Evolutionary conservation across 2,888 invertebrate species (phyloP), one percentile per base, ranked within the genome.

Genomic region (Drosophila paramelanica): DNA sequence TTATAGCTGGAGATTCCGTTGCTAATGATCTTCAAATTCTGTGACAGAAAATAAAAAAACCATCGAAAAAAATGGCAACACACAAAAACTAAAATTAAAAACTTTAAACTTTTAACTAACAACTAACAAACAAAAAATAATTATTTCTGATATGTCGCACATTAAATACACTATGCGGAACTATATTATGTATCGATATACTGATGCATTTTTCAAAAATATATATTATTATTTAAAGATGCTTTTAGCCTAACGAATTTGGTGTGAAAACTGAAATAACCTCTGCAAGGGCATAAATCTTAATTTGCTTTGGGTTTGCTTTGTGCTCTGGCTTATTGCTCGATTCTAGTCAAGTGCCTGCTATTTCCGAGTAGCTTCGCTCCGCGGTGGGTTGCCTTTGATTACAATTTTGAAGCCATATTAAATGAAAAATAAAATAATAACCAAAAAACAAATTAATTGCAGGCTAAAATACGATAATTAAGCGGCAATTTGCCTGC

Each of bases 21-120:
- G 88, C 85, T 82, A 82, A 89, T 89, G 88, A 89, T 89, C 74
- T 59, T 55, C 13, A 25, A 27, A 25, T 46, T 17, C 39, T 46
- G 38, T 57, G 65, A 50, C 42, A 51, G 36, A 36, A 31, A n/a
- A 33, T 61, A 67, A 57, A 55, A 14, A 20, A 62, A 42, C 33
- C 6, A 50, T 51, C 41, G 41, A 42, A 8, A 36, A 13, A 36
- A 49, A 46, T 45, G 53, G 25, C 42, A 58, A 51, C 43, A 49
- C 23, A 31, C 23, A 31, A 46, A 27, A 14, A 36, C 4, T 36
- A 51, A 43, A 50, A 47, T 42, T 42, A 23, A 36, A 58, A 64
- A 50, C 51, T 51, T 67, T 46, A 61, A 73, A 66, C 80, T 56
- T 64, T 52, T 72, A 78, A 50, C 60, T 56, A 43, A 39, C 53